phyloP scores from a whole-genome alignment of 2,113 vertebrate genomes.

The Istiophorus platypterus region DNA sequence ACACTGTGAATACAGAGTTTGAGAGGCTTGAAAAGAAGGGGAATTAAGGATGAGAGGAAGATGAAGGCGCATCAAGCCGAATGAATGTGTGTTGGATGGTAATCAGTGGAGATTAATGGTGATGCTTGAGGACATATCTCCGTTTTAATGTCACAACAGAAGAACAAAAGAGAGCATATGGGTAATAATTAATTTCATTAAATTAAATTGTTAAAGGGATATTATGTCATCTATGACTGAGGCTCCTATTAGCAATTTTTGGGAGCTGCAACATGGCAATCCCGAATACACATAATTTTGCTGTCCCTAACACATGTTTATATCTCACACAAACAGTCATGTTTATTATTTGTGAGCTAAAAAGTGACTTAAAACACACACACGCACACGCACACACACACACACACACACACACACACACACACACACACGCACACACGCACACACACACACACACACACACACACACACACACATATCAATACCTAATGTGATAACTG shows the following conservation, averaged over 20 bases:
- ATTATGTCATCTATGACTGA: not conserved
- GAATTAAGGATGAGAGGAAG: constrained; percentile 31
- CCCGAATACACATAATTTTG: not conserved
- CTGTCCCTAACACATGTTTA: no score
- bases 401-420: no score
- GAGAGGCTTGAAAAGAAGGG: constrained; percentile 12
- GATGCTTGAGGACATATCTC: not conserved
- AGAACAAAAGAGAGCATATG: not conserved
- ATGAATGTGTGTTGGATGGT: constrained; percentile 23
- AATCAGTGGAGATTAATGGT: constrained; percentile 23
- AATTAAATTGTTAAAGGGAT: not conserved
- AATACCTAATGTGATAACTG: not conserved
- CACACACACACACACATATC: not conserved
- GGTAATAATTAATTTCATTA: constrained; percentile 6
- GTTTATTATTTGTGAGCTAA: not conserved
- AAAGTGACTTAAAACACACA: not conserved
- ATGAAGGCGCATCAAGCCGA: constrained; percentile 31
- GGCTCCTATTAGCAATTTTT: not conserved
- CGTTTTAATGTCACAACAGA: not conserved
- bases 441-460: no score
- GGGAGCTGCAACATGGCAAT: not conserved
- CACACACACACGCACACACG: no score
- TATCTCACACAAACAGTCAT: not conserved
- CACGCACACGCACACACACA: no score
- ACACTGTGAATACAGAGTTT: constrained; percentile 29